Evolutionary conservation across 2,113 vertebrate species (phyloP).

Genomic region (Otolemur garnettii): DNA sequence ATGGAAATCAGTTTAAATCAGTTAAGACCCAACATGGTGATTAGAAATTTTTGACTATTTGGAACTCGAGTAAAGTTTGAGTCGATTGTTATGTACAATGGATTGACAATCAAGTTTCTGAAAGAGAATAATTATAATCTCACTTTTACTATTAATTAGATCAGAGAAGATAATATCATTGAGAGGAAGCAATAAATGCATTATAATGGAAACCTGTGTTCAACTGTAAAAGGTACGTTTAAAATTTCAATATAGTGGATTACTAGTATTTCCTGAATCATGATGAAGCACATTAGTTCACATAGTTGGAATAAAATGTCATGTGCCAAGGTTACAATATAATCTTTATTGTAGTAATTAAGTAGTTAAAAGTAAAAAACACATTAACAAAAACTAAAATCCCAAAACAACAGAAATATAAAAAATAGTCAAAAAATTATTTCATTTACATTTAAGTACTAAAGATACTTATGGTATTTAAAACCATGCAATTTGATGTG

Average conservation of each 20-base stretch:
- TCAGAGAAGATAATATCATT: neutral
- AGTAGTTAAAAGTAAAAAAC: neutral
- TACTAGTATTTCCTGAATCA: neutral
- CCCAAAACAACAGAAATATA: neutral
- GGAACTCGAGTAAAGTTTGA: neutral
- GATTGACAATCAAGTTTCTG: neutral
- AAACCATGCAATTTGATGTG: neutral
- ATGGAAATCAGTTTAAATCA: neutral
- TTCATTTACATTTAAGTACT: neutral
- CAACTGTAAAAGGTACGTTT: neutral
- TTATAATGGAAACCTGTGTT: neutral
- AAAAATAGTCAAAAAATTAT: neutral
- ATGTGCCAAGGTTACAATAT: neutral
- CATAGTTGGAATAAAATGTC: neutral
- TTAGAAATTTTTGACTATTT: neutral
- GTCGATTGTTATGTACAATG: no score
- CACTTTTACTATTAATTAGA: neutral
- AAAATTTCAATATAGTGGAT: neutral
- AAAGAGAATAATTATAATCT: neutral
- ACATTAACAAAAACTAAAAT: neutral
- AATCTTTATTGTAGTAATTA: neutral
- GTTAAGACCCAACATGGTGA: neutral
- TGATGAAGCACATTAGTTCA: neutral
- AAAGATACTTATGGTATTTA: neutral
- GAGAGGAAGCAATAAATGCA: neutral